Percentiles rank a stretch among this genome's conserved stretches.
These are phyloP conservation scores for Drosophila limbata DNA, from an alignment of 2,888 invertebrate genomes.

Conservation along the genomic window DNA sequence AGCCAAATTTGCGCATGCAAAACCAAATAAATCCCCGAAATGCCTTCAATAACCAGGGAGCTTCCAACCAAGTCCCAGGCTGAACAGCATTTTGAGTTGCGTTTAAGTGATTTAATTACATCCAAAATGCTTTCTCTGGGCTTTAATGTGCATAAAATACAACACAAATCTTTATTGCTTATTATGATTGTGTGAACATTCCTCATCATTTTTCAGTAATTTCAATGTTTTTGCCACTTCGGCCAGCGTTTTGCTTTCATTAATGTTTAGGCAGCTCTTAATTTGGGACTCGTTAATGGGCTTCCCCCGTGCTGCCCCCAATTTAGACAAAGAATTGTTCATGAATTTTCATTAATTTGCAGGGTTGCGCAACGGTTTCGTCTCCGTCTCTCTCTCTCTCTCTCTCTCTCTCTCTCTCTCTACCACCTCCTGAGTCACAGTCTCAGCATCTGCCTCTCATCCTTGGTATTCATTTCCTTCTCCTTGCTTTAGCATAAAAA, in stretches of 20 bases:
- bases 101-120: slow-evolving; percentile 66
- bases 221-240: slow-evolving; percentile 1
- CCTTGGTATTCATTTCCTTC: slow-evolving; percentile 26
- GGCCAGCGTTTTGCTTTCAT: slow-evolving; percentile 38
- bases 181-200: slow-evolving; percentile 50
- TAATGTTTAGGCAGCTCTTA: slow-evolving; percentile 67
- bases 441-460: neutral
- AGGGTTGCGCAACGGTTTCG: slow-evolving; percentile 11
- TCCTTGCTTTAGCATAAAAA: slow-evolving; percentile 57
- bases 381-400: neutral
- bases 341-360: slow-evolving; percentile 77
- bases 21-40: slow-evolving; percentile 41
- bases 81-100: neutral
- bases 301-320: neutral
- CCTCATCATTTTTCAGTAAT: slow-evolving; percentile 18
- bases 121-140: slow-evolving; percentile 38
- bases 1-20: slow-evolving; percentile 31
- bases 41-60: slow-evolving; percentile 24
- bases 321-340: slow-evolving; percentile 57
- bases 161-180: slow-evolving; percentile 70
- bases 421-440: neutral
- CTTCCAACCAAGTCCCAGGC: neutral
- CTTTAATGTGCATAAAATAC: slow-evolving; percentile 66
- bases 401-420: neutral
- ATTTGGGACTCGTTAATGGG: slow-evolving; percentile 65